Base-by-base conservation (phyloP, 2,888 invertebrate species). In the Perdita meconis region DNA sequence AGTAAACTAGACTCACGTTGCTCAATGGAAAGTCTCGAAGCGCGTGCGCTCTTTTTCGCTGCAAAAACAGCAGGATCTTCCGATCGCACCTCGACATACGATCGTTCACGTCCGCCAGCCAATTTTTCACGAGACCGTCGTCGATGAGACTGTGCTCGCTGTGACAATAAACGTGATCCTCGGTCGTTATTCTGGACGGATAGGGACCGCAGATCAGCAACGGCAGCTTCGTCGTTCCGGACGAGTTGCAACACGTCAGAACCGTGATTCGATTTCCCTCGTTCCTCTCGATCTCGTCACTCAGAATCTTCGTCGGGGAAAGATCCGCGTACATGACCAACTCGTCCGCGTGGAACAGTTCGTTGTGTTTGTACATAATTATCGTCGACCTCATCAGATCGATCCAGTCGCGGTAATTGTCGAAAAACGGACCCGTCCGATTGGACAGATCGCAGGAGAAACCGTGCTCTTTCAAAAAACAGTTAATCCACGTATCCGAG, bases 301-400 rank as follows among this genome's bases (percentile, higher is more conserved):
- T 59, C 10, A 30, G 1, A 24, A 68, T 22, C 10, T 65, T 57
- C 59, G 53, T 63, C 0, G 88, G 87, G 0, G 60, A 42, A 0
- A 86, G 63, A 30, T 89, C 85, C 36, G 87, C 70, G 59, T 87
- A 87, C 89, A 90, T 89, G 6, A 66, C 75, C 30, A 90, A 65
- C 55, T 90, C 87, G 67, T 90, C 90, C 34, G 86, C 81, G 69
- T 87, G 85, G 59, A 89, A 90, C 8, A 90, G 78, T 44, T 91
- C 84, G 47, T 80, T 77, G 81, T 89, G 78, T 34, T 81, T 83
- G 76, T 89, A 90, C 13, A 78, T 82, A 0, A 76, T 81, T 30
- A 91, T 81, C 19, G 84, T 53, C 8, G 88, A 74, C 19, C 88
- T 80, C 74, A 90, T 78, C 26, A 87, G 57, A 4, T 88, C 82